Evolutionary conservation across 2,888 invertebrate species (phyloP).

Genomic region (Platerodrilus igneus): DNA sequence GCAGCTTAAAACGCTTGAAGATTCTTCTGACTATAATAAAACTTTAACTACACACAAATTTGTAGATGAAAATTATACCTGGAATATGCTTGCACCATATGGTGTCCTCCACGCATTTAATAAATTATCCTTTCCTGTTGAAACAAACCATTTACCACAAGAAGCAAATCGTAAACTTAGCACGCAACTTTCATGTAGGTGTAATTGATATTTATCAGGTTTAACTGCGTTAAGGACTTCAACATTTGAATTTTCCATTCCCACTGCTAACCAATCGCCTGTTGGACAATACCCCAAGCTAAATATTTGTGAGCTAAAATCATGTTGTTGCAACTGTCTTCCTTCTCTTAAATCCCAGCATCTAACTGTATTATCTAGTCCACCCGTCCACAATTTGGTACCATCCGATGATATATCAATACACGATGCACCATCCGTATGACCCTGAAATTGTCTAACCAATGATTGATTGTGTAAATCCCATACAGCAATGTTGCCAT

Average conservation of each 20-base stretch:
- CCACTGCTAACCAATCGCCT: constrained; percentile 93
- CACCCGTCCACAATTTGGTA: constrained; percentile 91
- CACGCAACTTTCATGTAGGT: constrained; percentile 93
- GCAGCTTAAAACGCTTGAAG: constrained; percentile 92
- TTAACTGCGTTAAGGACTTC: constrained; percentile 86
- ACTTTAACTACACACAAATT: constrained; percentile 18
- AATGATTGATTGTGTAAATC: constrained; percentile 92
- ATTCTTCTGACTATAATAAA: constrained; percentile 77
- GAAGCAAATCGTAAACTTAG: constrained; percentile 88
- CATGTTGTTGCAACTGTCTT: constrained; percentile 86
- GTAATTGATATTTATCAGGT: constrained; percentile 92
- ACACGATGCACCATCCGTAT: constrained; percentile 93
- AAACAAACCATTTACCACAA: constrained; percentile 95
- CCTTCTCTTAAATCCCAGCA: constrained; percentile 90
- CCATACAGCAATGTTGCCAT: constrained; percentile 98
- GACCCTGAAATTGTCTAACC: constrained; percentile 85
- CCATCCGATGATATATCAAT: constrained; percentile 94
- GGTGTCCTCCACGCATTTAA: constrained; percentile 94
- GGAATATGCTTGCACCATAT: constrained; percentile 91
- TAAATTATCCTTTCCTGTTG: constrained; percentile 90
- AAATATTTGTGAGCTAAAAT: constrained; percentile 90
- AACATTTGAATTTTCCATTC: constrained; percentile 95
- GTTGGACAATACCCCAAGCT: constrained; percentile 93
- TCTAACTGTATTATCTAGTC: constrained; percentile 89
- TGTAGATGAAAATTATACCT: constrained; percentile 54